A percentile compares a stretch with the other conserved stretches of the same genome.
These are phyloP conservation scores for Cyphomyrmex costatus DNA, from an alignment of 1,140 invertebrate species.

Conservation along the genomic window DNA sequence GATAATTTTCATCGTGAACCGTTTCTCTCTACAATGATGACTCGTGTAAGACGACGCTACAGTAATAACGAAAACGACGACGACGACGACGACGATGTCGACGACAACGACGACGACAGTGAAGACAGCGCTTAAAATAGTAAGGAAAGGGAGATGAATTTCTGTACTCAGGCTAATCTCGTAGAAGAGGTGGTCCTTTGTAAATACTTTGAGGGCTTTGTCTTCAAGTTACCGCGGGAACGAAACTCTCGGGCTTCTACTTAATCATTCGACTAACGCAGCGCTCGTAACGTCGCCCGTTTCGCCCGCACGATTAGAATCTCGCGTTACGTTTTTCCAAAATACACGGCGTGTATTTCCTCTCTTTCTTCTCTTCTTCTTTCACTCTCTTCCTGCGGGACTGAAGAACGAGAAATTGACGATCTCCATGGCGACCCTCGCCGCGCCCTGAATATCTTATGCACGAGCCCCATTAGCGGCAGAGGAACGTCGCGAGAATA, in stretches of 20 bases:
- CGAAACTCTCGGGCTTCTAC: constrained; percentile 65
- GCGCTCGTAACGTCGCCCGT: constrained; percentile 12
- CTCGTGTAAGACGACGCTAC: constrained; percentile 14
- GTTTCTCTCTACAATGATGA: constrained; percentile 28
- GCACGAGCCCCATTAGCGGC: constrained; percentile 53
- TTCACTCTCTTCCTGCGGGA: constrained; percentile 17
- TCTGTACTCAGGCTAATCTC: constrained; percentile 70
- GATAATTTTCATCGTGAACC: constrained; percentile 52
- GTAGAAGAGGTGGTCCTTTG: constrained; percentile 68
- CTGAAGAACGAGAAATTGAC: constrained; percentile 54
- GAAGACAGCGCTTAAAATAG: constrained; percentile 48
- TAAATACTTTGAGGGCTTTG: constrained; percentile 77
- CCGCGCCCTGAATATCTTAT: constrained; percentile 63
- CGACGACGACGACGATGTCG: constrained; percentile 1
- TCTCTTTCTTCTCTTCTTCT: background rate
- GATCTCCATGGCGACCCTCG: constrained; percentile 56
- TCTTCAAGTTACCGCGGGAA: constrained; percentile 70
- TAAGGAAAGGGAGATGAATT: constrained; percentile 57
- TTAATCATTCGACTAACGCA: constrained; percentile 75
- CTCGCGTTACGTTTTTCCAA: constrained; percentile 41
- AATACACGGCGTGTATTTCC: constrained; percentile 36
- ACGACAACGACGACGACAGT: background rate
- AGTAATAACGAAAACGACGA: constrained; percentile 36
- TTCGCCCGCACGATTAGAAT: constrained; percentile 21
- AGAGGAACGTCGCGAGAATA: constrained; percentile 59